phyloP scores from a whole-genome alignment of 2,113 vertebrate species.

The Anguilla rostrata region DNA sequence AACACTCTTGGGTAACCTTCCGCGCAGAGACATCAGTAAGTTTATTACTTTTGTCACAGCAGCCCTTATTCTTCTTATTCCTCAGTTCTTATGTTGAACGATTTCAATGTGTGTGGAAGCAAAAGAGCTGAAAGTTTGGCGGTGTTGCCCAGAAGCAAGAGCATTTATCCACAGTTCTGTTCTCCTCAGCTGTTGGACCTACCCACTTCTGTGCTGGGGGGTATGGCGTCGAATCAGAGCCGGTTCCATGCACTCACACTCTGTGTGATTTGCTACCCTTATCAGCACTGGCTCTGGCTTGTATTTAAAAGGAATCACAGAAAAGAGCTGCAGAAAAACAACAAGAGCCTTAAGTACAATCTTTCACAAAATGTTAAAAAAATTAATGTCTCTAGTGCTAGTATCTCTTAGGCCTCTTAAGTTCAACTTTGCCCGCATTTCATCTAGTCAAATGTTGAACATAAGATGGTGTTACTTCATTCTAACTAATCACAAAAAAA shows the following conservation, averaged over 20 bases:
- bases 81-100: not conserved
- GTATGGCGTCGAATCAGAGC: slow-evolving; percentile 69
- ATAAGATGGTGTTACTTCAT: no score
- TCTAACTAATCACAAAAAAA: no score
- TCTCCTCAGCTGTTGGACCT: slow-evolving; percentile 35
- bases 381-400: not conserved
- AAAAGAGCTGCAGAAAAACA: slow-evolving; percentile 76
- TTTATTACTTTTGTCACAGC: no score
- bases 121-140: no score
- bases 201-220: slow-evolving; percentile 60
- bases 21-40: not conserved
- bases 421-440: not conserved
- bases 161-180: not conserved
- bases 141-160: not conserved
- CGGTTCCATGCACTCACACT: slow-evolving; percentile 82
- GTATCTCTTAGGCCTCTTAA: not conserved
- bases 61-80: no score
- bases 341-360: not conserved
- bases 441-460: no score
- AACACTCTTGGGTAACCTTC: not conserved
- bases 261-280: slow-evolving; percentile 91
- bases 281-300: slow-evolving; percentile 86
- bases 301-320: slow-evolving; percentile 86
- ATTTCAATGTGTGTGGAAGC: not conserved
- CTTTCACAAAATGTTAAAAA: slow-evolving; percentile 31